Evolutionary conservation across 64 coral and sea anemone species (phyloP).

Genomic region (Acropora tenuis): DNA sequence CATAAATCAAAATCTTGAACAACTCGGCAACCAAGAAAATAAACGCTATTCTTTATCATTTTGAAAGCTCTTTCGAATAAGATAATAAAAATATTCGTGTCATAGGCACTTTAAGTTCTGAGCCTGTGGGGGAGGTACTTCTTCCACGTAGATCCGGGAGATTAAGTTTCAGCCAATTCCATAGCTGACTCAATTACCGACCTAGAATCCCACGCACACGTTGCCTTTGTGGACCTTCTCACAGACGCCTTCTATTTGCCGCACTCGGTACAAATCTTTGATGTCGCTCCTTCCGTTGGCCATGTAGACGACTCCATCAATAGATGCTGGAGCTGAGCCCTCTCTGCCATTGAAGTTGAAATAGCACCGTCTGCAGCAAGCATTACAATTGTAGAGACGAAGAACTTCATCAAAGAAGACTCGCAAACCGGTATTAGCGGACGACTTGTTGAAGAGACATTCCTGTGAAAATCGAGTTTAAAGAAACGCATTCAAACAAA

Average conservation of each 20-base stretch:
- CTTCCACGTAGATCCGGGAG: not conserved
- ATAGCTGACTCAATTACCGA: not conserved
- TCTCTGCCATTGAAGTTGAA: not conserved
- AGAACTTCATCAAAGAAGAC: not conserved
- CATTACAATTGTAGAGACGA: not conserved
- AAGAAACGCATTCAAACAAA: too few relatives aligned
- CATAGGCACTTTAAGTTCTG: too few relatives aligned
- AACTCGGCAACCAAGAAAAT: too few relatives aligned
- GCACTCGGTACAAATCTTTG: not conserved
- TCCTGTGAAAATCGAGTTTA: too few relatives aligned
- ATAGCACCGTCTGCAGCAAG: conserved; percentile 11
- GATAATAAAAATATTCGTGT: too few relatives aligned
- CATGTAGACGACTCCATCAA: not conserved
- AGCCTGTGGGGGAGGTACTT: not conserved
- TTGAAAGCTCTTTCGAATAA: too few relatives aligned
- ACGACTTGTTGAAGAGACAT: not conserved
- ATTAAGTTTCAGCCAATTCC: not conserved
- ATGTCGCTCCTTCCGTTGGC: not conserved
- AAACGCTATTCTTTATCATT: too few relatives aligned
- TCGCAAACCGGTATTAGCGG: not conserved
- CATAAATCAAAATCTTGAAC: too few relatives aligned
- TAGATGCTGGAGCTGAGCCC: not conserved
- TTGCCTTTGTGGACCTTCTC: not conserved
- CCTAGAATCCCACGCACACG: not conserved
- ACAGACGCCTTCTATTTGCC: conserved; percentile 4